These are phyloP conservation scores for Penaeus vannamei DNA, from an alignment of 1,140 invertebrate species.

Conservation along the genomic window DNA sequence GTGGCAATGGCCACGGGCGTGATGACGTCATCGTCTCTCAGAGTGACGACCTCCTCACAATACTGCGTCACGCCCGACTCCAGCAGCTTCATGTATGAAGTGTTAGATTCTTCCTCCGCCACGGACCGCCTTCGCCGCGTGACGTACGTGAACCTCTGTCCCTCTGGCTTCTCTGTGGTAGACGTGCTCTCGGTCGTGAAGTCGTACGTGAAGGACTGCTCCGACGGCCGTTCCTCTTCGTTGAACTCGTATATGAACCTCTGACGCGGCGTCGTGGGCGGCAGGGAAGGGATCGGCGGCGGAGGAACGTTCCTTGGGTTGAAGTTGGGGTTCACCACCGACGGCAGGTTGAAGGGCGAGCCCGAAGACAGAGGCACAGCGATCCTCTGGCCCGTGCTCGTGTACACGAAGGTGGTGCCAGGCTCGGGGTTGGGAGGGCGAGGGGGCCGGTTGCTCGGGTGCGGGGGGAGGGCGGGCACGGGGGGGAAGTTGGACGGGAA, in stretches of 20 bases:
- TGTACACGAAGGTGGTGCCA: conserved; percentile 39
- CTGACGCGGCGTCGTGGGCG: neutral
- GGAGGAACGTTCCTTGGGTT: no score
- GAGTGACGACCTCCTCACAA: conserved; percentile 46
- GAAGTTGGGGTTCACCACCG: neutral
- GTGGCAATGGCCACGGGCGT: conserved; percentile 38
- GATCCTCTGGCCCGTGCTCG: conserved; percentile 50
- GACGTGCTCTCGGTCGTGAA: neutral
- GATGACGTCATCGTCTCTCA: conserved; percentile 29
- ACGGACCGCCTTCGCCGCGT: conserved; percentile 35
- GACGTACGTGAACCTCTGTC: conserved; percentile 32
- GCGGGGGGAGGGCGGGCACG: neutral
- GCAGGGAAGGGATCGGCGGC: neutral
- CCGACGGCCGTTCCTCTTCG: neutral
- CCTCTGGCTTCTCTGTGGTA: neutral
- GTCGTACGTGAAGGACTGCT: conserved; percentile 25
- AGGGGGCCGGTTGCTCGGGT: neutral
- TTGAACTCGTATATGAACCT: conserved; percentile 56
- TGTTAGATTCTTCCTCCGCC: neutral
- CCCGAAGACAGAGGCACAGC: neutral
- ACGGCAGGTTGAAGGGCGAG: conserved; percentile 35
- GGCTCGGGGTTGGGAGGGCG: conserved; percentile 22
- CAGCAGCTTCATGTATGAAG: neutral
- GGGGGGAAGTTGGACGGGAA: neutral
- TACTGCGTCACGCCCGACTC: conserved; percentile 18